Evolutionary conservation across 2,797 vertebrate species (phyloP).

Genomic region (Pseudochirops corinnae): DNA sequence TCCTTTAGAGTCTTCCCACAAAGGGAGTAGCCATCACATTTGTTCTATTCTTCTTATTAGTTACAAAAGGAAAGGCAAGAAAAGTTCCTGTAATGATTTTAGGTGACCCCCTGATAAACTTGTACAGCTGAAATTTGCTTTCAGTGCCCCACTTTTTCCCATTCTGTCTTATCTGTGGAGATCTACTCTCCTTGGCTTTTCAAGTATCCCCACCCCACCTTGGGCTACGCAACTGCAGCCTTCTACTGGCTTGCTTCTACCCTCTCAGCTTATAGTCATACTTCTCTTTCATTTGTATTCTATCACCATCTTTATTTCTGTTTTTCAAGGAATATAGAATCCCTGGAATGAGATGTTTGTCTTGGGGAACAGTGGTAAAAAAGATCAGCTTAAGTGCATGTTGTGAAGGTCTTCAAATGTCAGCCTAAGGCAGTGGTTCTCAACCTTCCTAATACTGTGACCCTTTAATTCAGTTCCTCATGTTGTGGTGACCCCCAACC

Average conservation of each 20-base stretch:
- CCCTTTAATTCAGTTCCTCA: too few relatives aligned
- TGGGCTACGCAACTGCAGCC: not conserved
- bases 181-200: not conserved
- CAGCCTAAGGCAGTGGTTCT: too few relatives aligned
- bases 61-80: not conserved
- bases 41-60: not conserved
- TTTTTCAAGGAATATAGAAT: not conserved
- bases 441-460: too few relatives aligned
- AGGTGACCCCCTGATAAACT: not conserved
- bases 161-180: not conserved
- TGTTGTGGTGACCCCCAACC: too few relatives aligned
- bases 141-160: not conserved
- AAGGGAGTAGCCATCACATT: not conserved
- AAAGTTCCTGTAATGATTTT: not conserved
- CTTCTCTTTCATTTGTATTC: not conserved
- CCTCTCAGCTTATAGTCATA: not conserved
- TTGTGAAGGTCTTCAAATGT: not conserved
- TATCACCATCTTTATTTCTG: not conserved
- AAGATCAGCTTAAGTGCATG: not conserved
- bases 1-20: not conserved
- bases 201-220: not conserved
- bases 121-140: not conserved
- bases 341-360: not conserved
- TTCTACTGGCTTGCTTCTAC: not conserved
- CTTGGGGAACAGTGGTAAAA: not conserved